Evolutionary conservation across 2,797 vertebrate genomes (phyloP).

Genomic region (Neostethus bicornis): DNA sequence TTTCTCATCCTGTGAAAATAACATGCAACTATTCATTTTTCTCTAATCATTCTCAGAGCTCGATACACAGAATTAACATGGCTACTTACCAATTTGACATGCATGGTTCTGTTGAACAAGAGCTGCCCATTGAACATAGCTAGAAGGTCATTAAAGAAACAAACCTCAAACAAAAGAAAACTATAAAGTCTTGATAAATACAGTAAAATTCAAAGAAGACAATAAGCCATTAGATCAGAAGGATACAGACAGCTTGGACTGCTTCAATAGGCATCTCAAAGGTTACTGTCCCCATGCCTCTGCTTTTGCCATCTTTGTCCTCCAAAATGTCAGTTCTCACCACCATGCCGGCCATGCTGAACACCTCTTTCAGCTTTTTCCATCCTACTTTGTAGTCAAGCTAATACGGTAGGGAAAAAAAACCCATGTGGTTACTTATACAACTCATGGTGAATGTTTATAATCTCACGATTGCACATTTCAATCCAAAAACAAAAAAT

Average conservation of each 20-base stretch:
- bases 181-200: not conserved
- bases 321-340: conserved; percentile 92
- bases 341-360: conserved; percentile 93
- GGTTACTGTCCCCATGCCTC: conserved; percentile 95
- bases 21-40: conserved; percentile 11
- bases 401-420: conserved; percentile 64
- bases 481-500: too few relatives aligned
- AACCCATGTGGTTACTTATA: not conserved
- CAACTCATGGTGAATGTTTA: not conserved
- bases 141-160: conserved; percentile 80
- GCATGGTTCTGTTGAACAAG: conserved; percentile 96
- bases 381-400: conserved; percentile 98
- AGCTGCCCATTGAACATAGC: conserved; percentile 98
- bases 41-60: accelerated
- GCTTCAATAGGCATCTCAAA: conserved; percentile 97
- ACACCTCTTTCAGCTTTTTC: conserved; percentile 99
- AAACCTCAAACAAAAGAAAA: not conserved
- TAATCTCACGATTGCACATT: not conserved
- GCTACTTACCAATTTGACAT: conserved; percentile 93
- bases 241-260: conserved; percentile 98
- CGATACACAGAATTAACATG: not conserved
- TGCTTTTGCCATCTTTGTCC: conserved; percentile 97
- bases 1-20: conserved; percentile 87
- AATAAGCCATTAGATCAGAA: conserved; percentile 56
- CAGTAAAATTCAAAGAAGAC: not conserved